Conservation (phyloP, 1,140 invertebrate genomes). For the Delia radicum region DNA sequence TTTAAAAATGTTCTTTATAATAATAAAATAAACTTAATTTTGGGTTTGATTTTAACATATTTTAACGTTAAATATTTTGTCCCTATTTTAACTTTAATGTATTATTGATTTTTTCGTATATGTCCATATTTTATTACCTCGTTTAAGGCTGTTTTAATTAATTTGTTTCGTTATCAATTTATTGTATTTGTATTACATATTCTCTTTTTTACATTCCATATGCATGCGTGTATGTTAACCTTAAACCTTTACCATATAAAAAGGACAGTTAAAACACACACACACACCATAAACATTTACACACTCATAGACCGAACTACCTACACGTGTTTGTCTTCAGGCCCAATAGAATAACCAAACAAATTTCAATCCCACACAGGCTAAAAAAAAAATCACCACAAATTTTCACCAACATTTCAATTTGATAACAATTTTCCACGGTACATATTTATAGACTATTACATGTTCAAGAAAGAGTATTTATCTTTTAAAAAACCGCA, state of each 20-base stretch:
- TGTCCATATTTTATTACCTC: neutral
- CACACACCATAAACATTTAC: no score
- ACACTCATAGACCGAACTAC: neutral
- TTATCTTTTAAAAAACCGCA: neutral
- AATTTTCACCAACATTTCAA: slow-evolving; percentile 23
- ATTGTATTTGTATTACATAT: neutral
- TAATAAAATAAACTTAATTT: no score
- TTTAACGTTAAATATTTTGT: no score
- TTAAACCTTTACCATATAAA: neutral
- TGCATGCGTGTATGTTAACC: neutral
- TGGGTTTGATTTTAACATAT: no score
- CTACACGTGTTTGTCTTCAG: slow-evolving; percentile 7
- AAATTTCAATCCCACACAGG: neutral
- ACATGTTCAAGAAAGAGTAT: neutral
- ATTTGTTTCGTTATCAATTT: slow-evolving; percentile 10
- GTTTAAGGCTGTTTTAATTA: slow-evolving; percentile 20
- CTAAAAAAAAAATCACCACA: slow-evolving; percentile 6
- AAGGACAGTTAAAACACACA: neutral
- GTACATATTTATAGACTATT: slow-evolving; percentile 16
- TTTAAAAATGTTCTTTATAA: no score
- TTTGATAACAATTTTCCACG: slow-evolving; percentile 23
- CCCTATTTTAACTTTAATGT: neutral
- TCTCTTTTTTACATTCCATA: neutral
- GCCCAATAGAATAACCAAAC: neutral
- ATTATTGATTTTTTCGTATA: neutral